These are phyloP conservation scores for Butorides virescens DNA, from an alignment of 2,113 vertebrate genomes.

Conservation along the genomic window DNA sequence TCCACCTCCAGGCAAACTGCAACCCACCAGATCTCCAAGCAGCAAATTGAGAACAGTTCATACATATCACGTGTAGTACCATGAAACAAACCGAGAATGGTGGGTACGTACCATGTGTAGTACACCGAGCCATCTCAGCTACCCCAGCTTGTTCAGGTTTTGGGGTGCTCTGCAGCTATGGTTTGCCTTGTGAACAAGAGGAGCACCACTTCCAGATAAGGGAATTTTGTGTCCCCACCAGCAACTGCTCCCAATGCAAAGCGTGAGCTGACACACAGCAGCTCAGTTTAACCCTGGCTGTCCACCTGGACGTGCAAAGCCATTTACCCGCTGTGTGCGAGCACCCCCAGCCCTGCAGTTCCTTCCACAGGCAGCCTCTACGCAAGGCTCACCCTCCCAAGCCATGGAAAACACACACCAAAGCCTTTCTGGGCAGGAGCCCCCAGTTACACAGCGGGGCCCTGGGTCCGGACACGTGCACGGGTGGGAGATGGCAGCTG, in stretches of 20 bases:
- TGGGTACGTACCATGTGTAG: fast-evolving
- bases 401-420: neutral
- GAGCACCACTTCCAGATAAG: neutral
- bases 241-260: neutral
- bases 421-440: neutral
- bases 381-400: neutral
- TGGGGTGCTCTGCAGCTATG: neutral
- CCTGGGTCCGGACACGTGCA: neutral
- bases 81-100: neutral
- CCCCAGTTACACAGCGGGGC: neutral
- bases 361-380: neutral
- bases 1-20: neutral
- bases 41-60: neutral
- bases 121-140: neutral
- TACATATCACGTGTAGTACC: neutral
- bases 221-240: neutral
- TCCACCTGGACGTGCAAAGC: neutral
- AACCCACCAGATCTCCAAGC: neutral
- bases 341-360: neutral
- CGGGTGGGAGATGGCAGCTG: neutral
- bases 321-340: neutral
- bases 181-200: neutral
- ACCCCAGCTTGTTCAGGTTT: neutral
- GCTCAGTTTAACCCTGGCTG: neutral
- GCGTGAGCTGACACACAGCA: neutral